Percentiles rank a stretch among this genome's conserved stretches.
These are phyloP conservation scores for Callipepla californica DNA, from an alignment of 2,113 vertebrate genomes.

Conservation along the genomic window DNA sequence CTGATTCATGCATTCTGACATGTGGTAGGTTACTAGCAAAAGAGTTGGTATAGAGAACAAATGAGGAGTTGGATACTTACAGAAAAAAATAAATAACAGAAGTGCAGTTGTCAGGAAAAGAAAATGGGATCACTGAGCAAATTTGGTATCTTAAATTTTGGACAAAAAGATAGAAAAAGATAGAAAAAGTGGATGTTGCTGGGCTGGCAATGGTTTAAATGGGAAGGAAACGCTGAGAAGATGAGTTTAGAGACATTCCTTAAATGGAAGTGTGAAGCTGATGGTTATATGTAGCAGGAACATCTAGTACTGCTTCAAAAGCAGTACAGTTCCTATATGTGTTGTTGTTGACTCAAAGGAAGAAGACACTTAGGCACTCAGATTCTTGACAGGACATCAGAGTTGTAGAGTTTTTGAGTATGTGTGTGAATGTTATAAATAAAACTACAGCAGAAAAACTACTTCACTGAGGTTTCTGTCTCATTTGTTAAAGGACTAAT, in stretches of 20 bases:
- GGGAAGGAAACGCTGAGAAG: not conserved
- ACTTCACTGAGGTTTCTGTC: not conserved
- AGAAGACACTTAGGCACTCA: not conserved
- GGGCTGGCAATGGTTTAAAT: not conserved
- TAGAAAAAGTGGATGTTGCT: not conserved
- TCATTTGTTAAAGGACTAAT: not conserved
- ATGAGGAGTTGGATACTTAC: no score
- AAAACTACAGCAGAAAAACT: not conserved
- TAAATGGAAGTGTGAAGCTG: not conserved
- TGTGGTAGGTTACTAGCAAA: not conserved
- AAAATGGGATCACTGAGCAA: not conserved
- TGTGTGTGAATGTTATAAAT: not conserved
- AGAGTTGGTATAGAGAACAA: no score
- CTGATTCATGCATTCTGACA: not conserved
- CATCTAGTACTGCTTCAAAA: conserved; percentile 17
- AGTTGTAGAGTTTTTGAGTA: not conserved
- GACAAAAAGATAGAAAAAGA: not conserved
- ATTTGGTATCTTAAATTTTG: not conserved
- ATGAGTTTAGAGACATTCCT: not conserved
- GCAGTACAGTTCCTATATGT: not conserved
- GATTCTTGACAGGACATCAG: not conserved
- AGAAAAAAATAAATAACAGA: not conserved
- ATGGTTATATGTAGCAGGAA: conserved; percentile 3
- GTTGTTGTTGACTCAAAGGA: conserved; percentile 4
- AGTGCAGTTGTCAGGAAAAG: not conserved